phyloP scores from a whole-genome alignment of 2,888 invertebrate species.

The Bembecia ichneumoniformis region DNA sequence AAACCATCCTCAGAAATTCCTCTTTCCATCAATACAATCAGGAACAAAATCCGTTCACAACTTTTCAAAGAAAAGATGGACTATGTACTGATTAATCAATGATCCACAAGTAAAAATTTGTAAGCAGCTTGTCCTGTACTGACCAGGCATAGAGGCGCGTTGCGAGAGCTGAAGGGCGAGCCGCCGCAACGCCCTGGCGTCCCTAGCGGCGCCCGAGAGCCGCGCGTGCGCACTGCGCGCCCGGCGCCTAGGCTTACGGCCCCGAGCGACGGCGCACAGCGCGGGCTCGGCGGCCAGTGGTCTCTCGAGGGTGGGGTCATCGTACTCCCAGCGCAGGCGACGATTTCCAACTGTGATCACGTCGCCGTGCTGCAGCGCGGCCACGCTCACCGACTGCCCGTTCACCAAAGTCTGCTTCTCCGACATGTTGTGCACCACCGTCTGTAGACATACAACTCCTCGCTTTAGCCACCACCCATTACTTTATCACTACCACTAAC shows the following conservation, averaged over 20 bases:
- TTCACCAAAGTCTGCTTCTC: conserved; percentile 52
- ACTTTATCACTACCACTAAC: too few relatives aligned
- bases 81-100: too few relatives aligned
- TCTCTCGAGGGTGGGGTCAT: conserved; percentile 13
- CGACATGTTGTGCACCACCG: conserved; percentile 56
- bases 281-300: conserved; percentile 18
- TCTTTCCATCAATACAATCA: too few relatives aligned
- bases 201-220: neutral
- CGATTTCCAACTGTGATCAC: conserved; percentile 45
- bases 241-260: conserved; percentile 10
- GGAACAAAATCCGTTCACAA: too few relatives aligned
- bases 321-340: conserved; percentile 56
- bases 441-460: conserved; percentile 25
- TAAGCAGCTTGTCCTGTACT: neutral
- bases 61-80: too few relatives aligned
- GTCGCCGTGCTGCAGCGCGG: conserved; percentile 55
- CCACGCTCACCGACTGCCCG: conserved; percentile 43
- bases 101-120: too few relatives aligned
- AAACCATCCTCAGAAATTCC: too few relatives aligned
- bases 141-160: conserved; percentile 22
- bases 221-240: conserved; percentile 12
- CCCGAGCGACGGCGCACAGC: conserved; percentile 8
- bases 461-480: too few relatives aligned
- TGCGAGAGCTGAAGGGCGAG: conserved; percentile 21
- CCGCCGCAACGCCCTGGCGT: neutral